phyloP scores from a whole-genome alignment of 2,113 vertebrate genomes.

The Rhagologus leucostigma region DNA sequence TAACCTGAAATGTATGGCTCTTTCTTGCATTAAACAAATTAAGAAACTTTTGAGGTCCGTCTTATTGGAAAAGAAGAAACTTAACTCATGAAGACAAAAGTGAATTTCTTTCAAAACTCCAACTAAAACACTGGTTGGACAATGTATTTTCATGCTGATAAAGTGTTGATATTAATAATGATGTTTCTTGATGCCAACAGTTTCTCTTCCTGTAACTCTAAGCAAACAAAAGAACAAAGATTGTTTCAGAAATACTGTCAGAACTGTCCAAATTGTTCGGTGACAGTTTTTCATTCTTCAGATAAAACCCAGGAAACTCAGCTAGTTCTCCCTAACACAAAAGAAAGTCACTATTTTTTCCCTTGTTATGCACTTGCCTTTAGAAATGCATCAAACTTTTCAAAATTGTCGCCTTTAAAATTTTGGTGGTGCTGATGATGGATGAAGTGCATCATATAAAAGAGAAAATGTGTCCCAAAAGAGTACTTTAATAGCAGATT shows the following conservation, averaged over 20 bases:
- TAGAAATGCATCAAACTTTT: background rate
- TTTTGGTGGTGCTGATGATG: background rate
- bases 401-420: background rate
- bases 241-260: background rate
- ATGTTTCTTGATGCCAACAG: background rate
- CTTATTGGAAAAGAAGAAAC: background rate
- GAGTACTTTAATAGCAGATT: background rate
- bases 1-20: background rate
- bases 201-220: background rate
- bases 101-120: background rate
- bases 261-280: conserved; percentile 9
- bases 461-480: background rate
- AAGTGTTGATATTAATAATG: background rate
- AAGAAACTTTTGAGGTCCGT: background rate
- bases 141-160: background rate
- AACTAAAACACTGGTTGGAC: background rate
- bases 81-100: background rate
- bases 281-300: background rate
- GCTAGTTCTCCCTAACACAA: background rate
- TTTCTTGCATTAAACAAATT: background rate
- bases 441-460: background rate
- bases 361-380: background rate
- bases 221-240: background rate
- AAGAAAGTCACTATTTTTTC: background rate
- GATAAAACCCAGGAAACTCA: background rate